Percentiles rank a stretch among this genome's conserved stretches.
Evolutionary conservation across 2,888 invertebrate genomes (phyloP).

Genomic region (Drosophila conformis): DNA sequence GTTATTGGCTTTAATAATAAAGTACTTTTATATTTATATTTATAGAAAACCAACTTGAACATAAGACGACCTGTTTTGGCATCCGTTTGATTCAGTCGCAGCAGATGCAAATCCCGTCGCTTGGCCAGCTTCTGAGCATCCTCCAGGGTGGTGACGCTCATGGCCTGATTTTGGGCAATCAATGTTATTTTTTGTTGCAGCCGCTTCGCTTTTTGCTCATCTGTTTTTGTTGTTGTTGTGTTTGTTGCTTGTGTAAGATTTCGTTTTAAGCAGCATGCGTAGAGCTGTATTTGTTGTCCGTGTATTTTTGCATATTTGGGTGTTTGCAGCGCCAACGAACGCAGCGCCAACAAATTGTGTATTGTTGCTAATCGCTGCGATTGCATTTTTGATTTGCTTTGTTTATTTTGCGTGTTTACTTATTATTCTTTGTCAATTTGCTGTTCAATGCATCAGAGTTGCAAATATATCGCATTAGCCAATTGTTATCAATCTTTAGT

Average conservation of each 20-base stretch:
- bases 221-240: constrained; percentile 23
- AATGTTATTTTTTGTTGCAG: constrained; percentile 87
- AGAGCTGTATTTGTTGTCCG: constrained; percentile 15
- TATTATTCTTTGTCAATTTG: constrained; percentile 17
- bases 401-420: constrained; percentile 2
- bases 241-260: constrained; percentile 49
- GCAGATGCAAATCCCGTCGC: constrained; percentile 89
- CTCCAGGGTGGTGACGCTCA: constrained; percentile 88
- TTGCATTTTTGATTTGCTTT: constrained; percentile 35
- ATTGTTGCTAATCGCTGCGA: constrained; percentile 33
- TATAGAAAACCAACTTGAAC: constrained; percentile 86
- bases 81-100: constrained; percentile 89
- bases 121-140: constrained; percentile 90
- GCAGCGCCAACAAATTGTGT: constrained; percentile 41
- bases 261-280: constrained; percentile 27
- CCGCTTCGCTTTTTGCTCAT: constrained; percentile 40
- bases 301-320: constrained; percentile 10
- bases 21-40: neutral
- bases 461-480: constrained; percentile 6
- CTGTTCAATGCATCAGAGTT: constrained; percentile 32
- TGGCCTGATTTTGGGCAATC: constrained; percentile 86
- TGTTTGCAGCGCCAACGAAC: constrained; percentile 25
- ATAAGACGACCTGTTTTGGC: constrained; percentile 89
- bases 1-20: neutral
- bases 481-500: neutral